A percentile compares a stretch with the other conserved stretches of the same genome.
phyloP scores from a whole-genome alignment of 2,888 invertebrate species.

The Ophonus ardosiacus region DNA sequence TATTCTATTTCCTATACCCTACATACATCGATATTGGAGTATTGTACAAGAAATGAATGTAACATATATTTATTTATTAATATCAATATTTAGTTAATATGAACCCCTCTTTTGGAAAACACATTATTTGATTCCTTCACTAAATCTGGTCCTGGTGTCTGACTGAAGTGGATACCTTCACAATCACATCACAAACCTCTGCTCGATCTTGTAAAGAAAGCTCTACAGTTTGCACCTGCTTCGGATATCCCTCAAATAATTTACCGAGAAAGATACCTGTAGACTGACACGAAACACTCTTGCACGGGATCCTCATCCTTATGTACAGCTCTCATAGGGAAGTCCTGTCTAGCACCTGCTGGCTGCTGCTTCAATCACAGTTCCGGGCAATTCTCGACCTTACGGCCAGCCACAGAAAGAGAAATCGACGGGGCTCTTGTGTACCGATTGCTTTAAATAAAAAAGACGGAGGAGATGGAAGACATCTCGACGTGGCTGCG shows the following conservation, averaged over 20 bases:
- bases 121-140: background rate
- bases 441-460: constrained; percentile 55
- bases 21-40: too few species aligned
- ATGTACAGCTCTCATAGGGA: background rate
- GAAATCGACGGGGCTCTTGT: constrained; percentile 14
- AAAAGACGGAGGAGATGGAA: constrained; percentile 52
- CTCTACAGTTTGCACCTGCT: constrained; percentile 72
- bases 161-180: constrained; percentile 35
- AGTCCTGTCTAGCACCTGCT: constrained; percentile 5
- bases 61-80: too few species aligned
- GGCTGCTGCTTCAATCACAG: constrained; percentile 37
- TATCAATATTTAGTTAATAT: too few species aligned
- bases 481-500: constrained; percentile 31
- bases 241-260: constrained; percentile 73
- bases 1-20: too few species aligned
- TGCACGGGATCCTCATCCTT: background rate
- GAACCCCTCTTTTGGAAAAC: too few species aligned
- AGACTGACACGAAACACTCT: constrained; percentile 49
- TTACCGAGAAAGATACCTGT: constrained; percentile 73
- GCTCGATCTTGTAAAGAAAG: constrained; percentile 54
- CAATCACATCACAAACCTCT: constrained; percentile 51
- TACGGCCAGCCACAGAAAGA: constrained; percentile 43
- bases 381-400: constrained; percentile 48
- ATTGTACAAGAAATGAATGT: too few species aligned
- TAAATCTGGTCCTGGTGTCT: background rate